These are phyloP conservation scores for Oreochromis spilurus DNA, from an alignment of 2,113 vertebrate species.

Conservation along the genomic window DNA sequence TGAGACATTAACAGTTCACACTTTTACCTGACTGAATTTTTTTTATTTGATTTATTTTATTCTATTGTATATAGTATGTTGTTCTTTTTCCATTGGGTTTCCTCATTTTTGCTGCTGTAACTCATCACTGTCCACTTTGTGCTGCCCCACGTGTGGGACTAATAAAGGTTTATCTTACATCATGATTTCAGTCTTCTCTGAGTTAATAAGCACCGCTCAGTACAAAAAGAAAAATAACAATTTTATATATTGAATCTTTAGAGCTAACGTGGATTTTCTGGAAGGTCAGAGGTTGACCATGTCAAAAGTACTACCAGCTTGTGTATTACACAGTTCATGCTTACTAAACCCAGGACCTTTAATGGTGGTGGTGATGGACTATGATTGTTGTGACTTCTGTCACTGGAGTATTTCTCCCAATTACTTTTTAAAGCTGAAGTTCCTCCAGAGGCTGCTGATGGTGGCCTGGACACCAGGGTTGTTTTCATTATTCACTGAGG, in stretches of 20 bases:
- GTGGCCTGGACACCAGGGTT: constrained; percentile 78
- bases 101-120: not conserved
- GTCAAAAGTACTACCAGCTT: not conserved
- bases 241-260: fast-evolving
- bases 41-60: not conserved
- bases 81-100: fast-evolving
- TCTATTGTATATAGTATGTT: fast-evolving
- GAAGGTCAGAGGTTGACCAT: not conserved
- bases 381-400: fast-evolving
- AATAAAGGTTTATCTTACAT: fast-evolving
- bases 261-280: not conserved
- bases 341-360: fast-evolving
- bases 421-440: constrained; percentile 85
- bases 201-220: not conserved
- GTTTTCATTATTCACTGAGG: constrained; percentile 78
- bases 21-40: not conserved
- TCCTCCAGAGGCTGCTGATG: constrained; percentile 87
- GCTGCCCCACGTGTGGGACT: not conserved
- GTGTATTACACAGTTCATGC: not conserved
- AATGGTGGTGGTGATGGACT: not conserved
- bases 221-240: not conserved
- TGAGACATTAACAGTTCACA: not conserved
- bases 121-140: fast-evolving
- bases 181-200: not conserved
- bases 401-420: constrained; percentile 17